phyloP scores from a whole-genome alignment of 53 echinoderm and acorn worm species.

The Luidia sarsii region DNA sequence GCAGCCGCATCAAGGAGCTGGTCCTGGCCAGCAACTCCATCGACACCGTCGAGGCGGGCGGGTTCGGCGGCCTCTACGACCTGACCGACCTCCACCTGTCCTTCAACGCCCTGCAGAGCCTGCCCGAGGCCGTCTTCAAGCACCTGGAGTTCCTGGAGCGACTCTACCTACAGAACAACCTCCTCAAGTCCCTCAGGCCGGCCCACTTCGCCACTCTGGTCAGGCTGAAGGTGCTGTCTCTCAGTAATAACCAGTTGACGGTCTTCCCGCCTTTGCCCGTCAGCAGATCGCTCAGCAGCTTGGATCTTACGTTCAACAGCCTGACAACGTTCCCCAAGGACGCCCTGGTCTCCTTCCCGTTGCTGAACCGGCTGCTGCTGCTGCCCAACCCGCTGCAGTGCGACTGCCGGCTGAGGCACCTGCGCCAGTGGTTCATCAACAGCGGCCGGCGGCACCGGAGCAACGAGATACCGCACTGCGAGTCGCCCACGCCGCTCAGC shows the following conservation, averaged over 20 bases:
- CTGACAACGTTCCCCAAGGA: constrained; percentile 71
- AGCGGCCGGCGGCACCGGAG: constrained; percentile 62
- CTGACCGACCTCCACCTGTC: constrained; percentile 75
- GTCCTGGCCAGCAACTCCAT: constrained; percentile 77
- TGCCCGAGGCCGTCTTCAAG: constrained; percentile 48
- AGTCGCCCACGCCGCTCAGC: constrained; percentile 60
- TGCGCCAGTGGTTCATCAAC: constrained; percentile 70
- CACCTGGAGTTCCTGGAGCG: constrained; percentile 68
- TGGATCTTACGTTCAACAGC: constrained; percentile 71
- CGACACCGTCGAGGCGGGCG: constrained; percentile 60
- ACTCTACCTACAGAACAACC: constrained; percentile 78
- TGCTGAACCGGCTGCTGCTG: constrained; percentile 63
- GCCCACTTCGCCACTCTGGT: constrained; percentile 64
- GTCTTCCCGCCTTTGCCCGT: constrained; percentile 68
- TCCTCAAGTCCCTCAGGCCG: constrained; percentile 51
- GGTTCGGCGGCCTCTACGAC: constrained; percentile 61
- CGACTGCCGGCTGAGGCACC: constrained; percentile 68
- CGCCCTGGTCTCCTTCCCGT: constrained; percentile 59
- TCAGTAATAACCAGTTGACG: constrained; percentile 71
- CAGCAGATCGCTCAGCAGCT: constrained; percentile 56
- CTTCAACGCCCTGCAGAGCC: constrained; percentile 61
- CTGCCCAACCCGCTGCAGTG: constrained; percentile 78
- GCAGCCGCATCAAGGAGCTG: constrained; percentile 69
- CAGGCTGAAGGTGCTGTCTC: constrained; percentile 51
- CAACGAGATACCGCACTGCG: constrained; percentile 75